phyloP scores from a whole-genome alignment of 2,888 invertebrate genomes.

The Psylliodes chrysocephalus region DNA sequence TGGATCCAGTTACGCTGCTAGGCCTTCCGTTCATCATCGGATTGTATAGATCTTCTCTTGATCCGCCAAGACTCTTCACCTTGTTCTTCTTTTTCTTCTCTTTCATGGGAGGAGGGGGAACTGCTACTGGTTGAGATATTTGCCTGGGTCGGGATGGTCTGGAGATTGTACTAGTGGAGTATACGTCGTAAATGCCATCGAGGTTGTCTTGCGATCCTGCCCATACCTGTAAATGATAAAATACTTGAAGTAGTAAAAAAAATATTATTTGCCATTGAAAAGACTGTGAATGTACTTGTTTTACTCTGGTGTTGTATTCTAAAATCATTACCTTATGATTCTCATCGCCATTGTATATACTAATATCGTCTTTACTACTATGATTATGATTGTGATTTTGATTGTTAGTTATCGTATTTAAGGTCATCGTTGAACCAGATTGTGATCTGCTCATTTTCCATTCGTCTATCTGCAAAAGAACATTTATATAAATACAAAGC shows the following conservation, averaged over 20 bases:
- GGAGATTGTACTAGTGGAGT: slow-evolving; percentile 69
- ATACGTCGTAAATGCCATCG: slow-evolving; percentile 78
- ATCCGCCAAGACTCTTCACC: slow-evolving; percentile 61
- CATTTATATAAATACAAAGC: too few relatives aligned
- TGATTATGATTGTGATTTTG: not conserved
- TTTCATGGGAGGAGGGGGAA: slow-evolving; percentile 78
- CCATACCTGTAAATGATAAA: slow-evolving; percentile 72
- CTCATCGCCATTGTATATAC: slow-evolving; percentile 89
- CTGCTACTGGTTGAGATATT: slow-evolving; percentile 82
- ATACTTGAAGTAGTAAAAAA: too few relatives aligned
- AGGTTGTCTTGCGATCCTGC: slow-evolving; percentile 82
- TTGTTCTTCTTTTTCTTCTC: slow-evolving; percentile 71
- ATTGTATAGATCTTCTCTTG: slow-evolving; percentile 68
- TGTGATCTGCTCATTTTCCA: slow-evolving; percentile 68
- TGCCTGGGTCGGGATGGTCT: slow-evolving; percentile 82
- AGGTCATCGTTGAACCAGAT: slow-evolving; percentile 70
- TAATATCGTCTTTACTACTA: slow-evolving; percentile 76
- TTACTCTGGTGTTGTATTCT: too few relatives aligned
- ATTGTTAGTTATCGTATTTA: slow-evolving; percentile 68
- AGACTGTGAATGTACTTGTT: too few relatives aligned
- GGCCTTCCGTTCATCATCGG: slow-evolving; percentile 68
- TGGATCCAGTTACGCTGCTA: slow-evolving; percentile 61
- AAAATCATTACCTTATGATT: slow-evolving; percentile 79
- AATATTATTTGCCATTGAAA: too few relatives aligned
- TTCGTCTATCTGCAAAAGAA: slow-evolving; percentile 66